These are phyloP conservation scores for Onychomys arenicola DNA, from an alignment of 2,797 vertebrate species.

Conservation along the genomic window DNA sequence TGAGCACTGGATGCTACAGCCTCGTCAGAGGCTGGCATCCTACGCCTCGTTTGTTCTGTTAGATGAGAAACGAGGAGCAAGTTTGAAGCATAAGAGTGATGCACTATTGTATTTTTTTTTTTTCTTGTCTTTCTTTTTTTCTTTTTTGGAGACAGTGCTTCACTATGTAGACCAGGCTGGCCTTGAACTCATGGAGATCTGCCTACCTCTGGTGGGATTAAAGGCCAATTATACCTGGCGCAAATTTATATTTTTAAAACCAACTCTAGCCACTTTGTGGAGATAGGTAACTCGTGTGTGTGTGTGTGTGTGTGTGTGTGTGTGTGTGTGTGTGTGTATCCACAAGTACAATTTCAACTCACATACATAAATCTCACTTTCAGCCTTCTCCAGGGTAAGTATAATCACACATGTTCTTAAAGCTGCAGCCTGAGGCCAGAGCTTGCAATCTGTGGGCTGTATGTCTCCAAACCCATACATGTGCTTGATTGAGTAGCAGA, in stretches of 20 bases:
- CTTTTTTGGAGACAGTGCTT: neutral
- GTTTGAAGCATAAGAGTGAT: neutral
- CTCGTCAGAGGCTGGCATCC: neutral
- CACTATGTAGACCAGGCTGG: neutral
- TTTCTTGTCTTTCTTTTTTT: neutral
- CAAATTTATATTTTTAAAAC: neutral
- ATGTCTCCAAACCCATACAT: neutral
- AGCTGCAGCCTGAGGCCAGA: neutral
- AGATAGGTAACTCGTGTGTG: neutral
- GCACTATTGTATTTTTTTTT: neutral
- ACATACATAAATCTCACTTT: neutral
- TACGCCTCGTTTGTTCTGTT: neutral
- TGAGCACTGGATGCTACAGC: neutral
- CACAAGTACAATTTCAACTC: neutral
- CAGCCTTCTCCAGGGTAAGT: neutral
- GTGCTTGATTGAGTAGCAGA: neutral
- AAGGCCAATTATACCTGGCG: neutral
- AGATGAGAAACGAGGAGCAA: neutral
- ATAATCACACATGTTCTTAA: neutral
- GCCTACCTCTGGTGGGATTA: neutral
- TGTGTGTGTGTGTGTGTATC: fast-evolving
- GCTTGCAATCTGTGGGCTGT: neutral
- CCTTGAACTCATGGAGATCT: neutral
- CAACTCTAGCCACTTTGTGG: neutral
- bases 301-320: neutral